These are phyloP conservation scores for Agrochola lota DNA, from an alignment of 2,888 invertebrate species.

Conservation along the genomic window DNA sequence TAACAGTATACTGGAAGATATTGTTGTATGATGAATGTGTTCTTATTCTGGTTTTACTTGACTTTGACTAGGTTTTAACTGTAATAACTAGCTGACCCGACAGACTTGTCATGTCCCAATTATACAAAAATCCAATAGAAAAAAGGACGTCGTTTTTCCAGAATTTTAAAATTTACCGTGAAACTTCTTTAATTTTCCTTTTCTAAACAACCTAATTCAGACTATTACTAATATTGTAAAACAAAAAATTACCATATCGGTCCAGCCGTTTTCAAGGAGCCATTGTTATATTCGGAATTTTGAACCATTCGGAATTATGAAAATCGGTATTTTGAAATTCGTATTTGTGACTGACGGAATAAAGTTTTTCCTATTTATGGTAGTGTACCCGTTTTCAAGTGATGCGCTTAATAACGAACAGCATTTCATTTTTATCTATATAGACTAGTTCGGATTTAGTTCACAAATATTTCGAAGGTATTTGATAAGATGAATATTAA, in stretches of 20 bases:
- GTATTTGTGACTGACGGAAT: too few relatives aligned
- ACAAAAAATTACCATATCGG: too few relatives aligned
- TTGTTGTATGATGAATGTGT: constrained; percentile 51
- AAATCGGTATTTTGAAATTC: too few relatives aligned
- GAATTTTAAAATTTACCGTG: neutral
- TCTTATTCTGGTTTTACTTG: constrained; percentile 35
- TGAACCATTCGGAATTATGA: too few relatives aligned
- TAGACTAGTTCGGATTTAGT: too few relatives aligned
- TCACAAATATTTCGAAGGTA: too few relatives aligned
- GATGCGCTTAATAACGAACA: neutral
- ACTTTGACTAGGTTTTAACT: constrained; percentile 10
- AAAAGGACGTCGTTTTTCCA: neutral
- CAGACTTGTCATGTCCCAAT: neutral
- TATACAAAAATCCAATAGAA: neutral
- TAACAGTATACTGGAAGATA: constrained; percentile 60
- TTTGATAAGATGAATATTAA: neutral
- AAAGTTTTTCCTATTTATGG: too few relatives aligned
- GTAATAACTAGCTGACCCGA: too few relatives aligned
- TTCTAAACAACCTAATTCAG: neutral
- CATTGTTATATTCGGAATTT: too few relatives aligned
- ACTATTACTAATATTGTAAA: too few relatives aligned
- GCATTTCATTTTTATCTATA: neutral
- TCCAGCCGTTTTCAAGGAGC: neutral
- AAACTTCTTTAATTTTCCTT: neutral
- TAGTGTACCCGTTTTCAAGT: neutral